Percentiles rank a stretch among this genome's conserved stretches.
phyloP scores from a whole-genome alignment of 2,797 vertebrate species.

The Thamnophis elegans region DNA sequence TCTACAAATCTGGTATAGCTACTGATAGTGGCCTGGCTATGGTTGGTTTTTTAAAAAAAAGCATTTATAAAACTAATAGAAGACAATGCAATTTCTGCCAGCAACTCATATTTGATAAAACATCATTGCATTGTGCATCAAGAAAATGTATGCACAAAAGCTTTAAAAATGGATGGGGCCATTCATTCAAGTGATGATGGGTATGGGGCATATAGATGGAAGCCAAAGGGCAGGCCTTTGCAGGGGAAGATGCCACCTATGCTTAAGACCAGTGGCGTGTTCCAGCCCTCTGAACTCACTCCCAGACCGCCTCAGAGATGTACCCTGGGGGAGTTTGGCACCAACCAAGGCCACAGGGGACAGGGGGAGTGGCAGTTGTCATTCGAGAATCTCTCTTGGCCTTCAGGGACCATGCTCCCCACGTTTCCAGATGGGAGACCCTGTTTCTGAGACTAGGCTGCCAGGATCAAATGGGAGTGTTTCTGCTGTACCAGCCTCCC shows the following conservation, averaged over 20 bases:
- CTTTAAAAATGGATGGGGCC: too few species aligned
- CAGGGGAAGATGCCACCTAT: not conserved
- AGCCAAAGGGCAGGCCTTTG: not conserved
- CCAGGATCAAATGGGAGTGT: not conserved
- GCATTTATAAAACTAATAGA: too few species aligned
- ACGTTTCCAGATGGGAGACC: not conserved
- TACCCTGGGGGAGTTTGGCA: not conserved
- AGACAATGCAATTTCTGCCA: too few species aligned
- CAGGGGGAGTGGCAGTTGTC: not conserved
- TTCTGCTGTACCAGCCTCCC: not conserved
- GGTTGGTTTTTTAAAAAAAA: too few species aligned
- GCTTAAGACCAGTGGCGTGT: not conserved
- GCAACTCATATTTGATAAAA: too few species aligned
- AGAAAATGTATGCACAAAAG: too few species aligned
- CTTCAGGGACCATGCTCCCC: not conserved
- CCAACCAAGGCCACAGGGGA: not conserved
- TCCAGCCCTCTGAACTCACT: not conserved
- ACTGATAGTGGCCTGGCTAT: too few species aligned
- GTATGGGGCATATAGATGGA: not conserved
- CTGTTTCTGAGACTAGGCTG: not conserved
- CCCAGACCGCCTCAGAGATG: not conserved
- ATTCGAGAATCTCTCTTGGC: not conserved
- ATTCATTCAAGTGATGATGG: not conserved
- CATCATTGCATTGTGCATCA: too few species aligned
- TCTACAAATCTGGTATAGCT: too few species aligned